A percentile compares a stretch with the other conserved stretches of the same genome.
phyloP scores from a whole-genome alignment of 1,140 invertebrate genomes.

The Meteorus sp. region DNA sequence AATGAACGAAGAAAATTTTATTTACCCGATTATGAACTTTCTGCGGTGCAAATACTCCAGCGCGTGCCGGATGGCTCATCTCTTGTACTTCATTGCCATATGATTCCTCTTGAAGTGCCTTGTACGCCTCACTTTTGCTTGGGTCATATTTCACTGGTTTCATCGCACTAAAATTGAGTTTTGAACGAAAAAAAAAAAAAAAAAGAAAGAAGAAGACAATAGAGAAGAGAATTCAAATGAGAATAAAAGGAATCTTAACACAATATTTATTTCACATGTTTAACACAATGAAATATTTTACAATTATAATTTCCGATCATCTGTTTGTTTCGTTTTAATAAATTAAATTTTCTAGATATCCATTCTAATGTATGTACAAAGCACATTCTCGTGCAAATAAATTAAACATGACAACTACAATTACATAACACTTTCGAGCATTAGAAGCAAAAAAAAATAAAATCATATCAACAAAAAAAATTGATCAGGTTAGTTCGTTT shows the following conservation, averaged over 20 bases:
- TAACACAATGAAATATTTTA: no score
- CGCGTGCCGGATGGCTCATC: conserved; percentile 68
- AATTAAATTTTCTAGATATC: neutral
- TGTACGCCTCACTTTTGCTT: conserved; percentile 81
- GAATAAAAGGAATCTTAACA: conserved; percentile 43
- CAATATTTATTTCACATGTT: no score
- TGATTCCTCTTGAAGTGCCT: conserved; percentile 77
- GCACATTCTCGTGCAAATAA: conserved; percentile 10
- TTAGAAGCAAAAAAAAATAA: neutral
- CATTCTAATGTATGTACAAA: neutral
- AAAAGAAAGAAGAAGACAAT: no score
- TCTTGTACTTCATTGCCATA: conserved; percentile 67
- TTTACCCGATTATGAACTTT: conserved; percentile 57
- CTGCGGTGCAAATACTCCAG: conserved; percentile 74
- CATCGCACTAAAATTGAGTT: conserved; percentile 64
- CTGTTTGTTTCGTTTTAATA: no score
- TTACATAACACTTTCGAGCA: conserved; percentile 6
- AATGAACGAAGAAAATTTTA: conserved; percentile 8
- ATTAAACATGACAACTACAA: neutral
- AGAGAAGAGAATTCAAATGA: no score
- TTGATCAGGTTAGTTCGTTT: no score
- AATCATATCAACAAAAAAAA: neutral
- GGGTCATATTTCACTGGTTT: conserved; percentile 78
- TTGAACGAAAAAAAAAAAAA: no score
- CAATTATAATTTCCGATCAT: no score